Conservation (phyloP, 2,888 invertebrate genomes). For the Molanna angustata region DNA sequence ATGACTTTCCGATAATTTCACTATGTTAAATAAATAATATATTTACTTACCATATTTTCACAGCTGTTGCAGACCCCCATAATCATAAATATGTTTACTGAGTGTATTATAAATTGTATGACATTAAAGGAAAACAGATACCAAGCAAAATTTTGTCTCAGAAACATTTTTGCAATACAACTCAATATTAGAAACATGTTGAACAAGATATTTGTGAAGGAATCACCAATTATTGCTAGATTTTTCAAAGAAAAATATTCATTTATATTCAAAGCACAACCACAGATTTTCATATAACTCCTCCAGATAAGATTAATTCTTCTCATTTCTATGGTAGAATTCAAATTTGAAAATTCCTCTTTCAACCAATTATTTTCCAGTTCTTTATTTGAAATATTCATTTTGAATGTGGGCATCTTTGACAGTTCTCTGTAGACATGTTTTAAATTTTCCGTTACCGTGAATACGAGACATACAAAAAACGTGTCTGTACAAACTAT, state of each 20-base stretch:
- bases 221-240: not conserved
- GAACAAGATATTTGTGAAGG: not conserved
- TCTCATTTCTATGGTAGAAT: no score
- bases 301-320: slow-evolving; percentile 6
- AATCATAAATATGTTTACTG: not conserved
- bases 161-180: not conserved
- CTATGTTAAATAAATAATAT: not conserved
- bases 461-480: no score
- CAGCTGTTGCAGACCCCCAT: not conserved
- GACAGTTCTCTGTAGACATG: no score
- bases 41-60: slow-evolving; percentile 3
- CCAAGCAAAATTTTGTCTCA: not conserved
- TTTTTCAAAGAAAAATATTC: not conserved
- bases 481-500: no score
- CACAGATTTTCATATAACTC: slow-evolving; percentile 1
- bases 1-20: not conserved
- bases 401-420: no score
- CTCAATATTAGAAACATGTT: not conserved
- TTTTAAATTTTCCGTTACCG: no score
- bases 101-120: not conserved
- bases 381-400: no score
- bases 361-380: no score
- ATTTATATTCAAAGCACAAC: not conserved
- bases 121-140: not conserved
- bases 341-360: no score